Base-by-base conservation (phyloP, 2,888 invertebrate genomes). In the Apotomis turbidana region DNA sequence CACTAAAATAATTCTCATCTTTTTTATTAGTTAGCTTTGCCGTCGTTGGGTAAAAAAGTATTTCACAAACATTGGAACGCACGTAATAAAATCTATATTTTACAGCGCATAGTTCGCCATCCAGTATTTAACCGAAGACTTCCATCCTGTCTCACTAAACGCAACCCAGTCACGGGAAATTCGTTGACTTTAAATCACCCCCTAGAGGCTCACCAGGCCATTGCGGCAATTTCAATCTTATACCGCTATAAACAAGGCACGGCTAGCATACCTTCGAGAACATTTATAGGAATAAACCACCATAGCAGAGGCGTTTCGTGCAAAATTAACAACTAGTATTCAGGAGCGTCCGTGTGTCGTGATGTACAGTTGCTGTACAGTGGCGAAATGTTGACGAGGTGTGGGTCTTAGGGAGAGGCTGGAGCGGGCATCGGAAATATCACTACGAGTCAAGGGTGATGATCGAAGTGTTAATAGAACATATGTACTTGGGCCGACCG, bases 271-370 rank as follows among this genome's bases (percentile, higher is more conserved):
- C 55, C 52, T 61, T 61, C 49, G 66, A 38, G 60, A 60, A 76
- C 76, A 78, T 77, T 74, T 74, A 79, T 78, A 80, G 78, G 83
- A 83, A 87, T 88, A 87, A 87, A 88, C 87, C 84, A 88, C 85
- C 79, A 81, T 83, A 80, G 83, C 76, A 80, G 83, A 83, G 83
- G 81, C 82, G 85, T 82, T 84, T 79, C 84, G 83, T 85, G 82
- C 87, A 82, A 85, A 84, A 88, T 88, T 87, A 88, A 88, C 88
- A 87, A 83, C 83, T 79, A 78, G 79, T 76, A 74, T 78, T 80
- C 78, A 76, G 77, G 75, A 75, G 74, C 70, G 79, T 75, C 74
- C 76, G 74, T 75, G 71, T 72, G 74, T 69, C 75, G 82, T 87
- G 85, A 87, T 81, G 79, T 83, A 86, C 81, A 79, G 83, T 84